These are phyloP conservation scores for Paramisgurnus dabryanus DNA, from an alignment of 2,113 vertebrate species.

Conservation along the genomic window DNA sequence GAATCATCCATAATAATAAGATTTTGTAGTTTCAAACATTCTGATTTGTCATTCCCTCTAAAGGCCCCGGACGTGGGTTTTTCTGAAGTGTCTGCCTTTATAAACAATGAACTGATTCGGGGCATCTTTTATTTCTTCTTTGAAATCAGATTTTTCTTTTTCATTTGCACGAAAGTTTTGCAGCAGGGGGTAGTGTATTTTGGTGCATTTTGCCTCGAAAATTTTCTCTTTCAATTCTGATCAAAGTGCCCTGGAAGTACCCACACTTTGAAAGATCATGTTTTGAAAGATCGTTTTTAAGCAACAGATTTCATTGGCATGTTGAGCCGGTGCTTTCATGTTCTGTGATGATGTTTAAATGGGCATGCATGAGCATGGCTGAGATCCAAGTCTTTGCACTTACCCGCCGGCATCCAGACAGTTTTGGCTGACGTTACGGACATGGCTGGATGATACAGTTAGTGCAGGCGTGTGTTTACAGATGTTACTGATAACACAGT, in stretches of 20 bases:
- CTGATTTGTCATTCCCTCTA: slow-evolving; percentile 33
- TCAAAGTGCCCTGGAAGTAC: slow-evolving; percentile 26
- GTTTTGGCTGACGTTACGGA: slow-evolving; percentile 27
- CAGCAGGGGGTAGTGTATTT: slow-evolving; percentile 1
- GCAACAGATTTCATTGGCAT: slow-evolving; percentile 7
- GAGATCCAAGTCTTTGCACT: slow-evolving; percentile 30
- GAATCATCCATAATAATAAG: slow-evolving; percentile 38
- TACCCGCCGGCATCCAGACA: not conserved
- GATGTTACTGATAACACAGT: slow-evolving; percentile 21
- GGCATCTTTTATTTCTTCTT: slow-evolving; percentile 6
- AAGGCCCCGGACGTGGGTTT: slow-evolving; percentile 22
- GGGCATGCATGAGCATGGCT: slow-evolving; percentile 23
- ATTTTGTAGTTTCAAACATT: slow-evolving; percentile 41
- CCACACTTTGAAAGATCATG: not conserved
- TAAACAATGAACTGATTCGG: slow-evolving; percentile 20
- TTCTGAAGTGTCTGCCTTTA: slow-evolving; percentile 23
- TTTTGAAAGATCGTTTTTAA: slow-evolving; percentile 39
- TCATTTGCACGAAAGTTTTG: slow-evolving; percentile 7
- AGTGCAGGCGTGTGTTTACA: slow-evolving; percentile 16
- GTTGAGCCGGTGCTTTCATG: slow-evolving; percentile 25
- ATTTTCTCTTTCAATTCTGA: slow-evolving; percentile 40
- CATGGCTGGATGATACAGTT: not conserved
- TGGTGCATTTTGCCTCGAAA: not conserved
- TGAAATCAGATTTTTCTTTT: not conserved
- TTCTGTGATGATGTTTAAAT: slow-evolving; percentile 3